phyloP scores from a whole-genome alignment of 2,888 invertebrate species.

The Pycnomerus fuliginosus region DNA sequence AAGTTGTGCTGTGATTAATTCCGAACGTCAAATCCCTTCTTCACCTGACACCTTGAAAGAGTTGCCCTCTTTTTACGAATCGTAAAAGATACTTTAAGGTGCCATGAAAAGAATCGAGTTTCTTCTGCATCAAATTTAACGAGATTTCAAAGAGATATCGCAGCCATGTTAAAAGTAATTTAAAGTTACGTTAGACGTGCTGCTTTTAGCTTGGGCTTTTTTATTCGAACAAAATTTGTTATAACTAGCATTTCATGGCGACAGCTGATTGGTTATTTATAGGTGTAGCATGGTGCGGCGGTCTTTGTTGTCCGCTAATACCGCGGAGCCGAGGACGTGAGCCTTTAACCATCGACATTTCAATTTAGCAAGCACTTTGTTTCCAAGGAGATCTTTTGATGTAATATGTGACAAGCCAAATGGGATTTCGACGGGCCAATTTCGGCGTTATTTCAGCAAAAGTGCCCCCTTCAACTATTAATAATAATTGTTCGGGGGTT shows the following conservation, averaged over 20 bases:
- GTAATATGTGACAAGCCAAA: slow-evolving; percentile 25
- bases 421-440: slow-evolving; percentile 22
- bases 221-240: too few relatives aligned
- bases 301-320: slow-evolving; percentile 1
- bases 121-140: slow-evolving; percentile 15
- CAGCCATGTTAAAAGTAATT: too few relatives aligned
- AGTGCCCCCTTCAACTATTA: too few relatives aligned
- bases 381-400: slow-evolving; percentile 25
- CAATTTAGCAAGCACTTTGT: slow-evolving; percentile 27
- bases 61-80: slow-evolving; percentile 9
- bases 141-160: slow-evolving; percentile 14
- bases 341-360: slow-evolving; percentile 24
- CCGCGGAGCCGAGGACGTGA: too few relatives aligned
- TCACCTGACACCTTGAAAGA: slow-evolving; percentile 1
- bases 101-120: slow-evolving; percentile 12
- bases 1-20: neutral
- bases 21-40: slow-evolving; percentile 3
- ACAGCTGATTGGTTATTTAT: neutral
- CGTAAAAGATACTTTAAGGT: slow-evolving; percentile 16
- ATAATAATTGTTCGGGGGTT: too few relatives aligned
- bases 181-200: too few relatives aligned
- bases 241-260: too few relatives aligned
- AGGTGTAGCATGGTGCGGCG: neutral
- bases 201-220: too few relatives aligned
- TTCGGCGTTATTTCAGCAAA: slow-evolving; percentile 3